Evolutionary conservation across 2,797 vertebrate genomes (phyloP).

Genomic region (Peromyscus attwateri): DNA sequence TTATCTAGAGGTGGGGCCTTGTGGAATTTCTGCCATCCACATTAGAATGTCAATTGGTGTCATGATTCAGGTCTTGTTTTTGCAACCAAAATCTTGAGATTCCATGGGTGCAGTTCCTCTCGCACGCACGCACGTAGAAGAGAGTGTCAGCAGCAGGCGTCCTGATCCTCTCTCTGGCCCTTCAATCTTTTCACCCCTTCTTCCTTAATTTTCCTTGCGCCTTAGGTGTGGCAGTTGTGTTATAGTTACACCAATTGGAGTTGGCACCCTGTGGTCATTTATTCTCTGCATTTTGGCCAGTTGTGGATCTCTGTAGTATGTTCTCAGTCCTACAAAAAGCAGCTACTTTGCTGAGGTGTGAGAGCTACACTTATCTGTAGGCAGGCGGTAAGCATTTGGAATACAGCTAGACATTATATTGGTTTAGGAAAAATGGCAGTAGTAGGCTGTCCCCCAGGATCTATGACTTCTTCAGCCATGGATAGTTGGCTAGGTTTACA

Average conservation of each 20-base stretch:
- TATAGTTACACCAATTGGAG: background rate
- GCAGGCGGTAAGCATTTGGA: background rate
- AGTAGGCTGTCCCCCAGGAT: background rate
- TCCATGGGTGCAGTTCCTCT: background rate
- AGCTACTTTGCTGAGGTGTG: background rate
- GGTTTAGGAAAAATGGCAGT: background rate
- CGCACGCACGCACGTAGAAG: background rate
- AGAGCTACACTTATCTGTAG: background rate
- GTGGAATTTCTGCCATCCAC: slow-evolving; percentile 22
- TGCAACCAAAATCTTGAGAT: background rate
- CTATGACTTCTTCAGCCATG: background rate
- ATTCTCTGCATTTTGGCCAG: background rate
- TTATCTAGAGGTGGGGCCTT: background rate
- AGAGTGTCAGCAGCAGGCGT: background rate
- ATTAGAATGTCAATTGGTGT: background rate
- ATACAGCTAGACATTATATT: background rate
- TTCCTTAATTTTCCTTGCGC: background rate
- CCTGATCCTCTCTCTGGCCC: too few species aligned
- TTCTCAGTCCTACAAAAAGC: background rate
- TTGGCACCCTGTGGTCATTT: background rate
- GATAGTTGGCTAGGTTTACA: background rate
- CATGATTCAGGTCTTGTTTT: background rate
- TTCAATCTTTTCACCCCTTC: too few species aligned
- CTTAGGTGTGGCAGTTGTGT: background rate
- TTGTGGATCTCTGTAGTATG: background rate